A percentile compares a stretch with the other conserved stretches of the same genome.
These are phyloP conservation scores for Syngnathus acus DNA, from an alignment of 2,797 vertebrate species.

Conservation along the genomic window DNA sequence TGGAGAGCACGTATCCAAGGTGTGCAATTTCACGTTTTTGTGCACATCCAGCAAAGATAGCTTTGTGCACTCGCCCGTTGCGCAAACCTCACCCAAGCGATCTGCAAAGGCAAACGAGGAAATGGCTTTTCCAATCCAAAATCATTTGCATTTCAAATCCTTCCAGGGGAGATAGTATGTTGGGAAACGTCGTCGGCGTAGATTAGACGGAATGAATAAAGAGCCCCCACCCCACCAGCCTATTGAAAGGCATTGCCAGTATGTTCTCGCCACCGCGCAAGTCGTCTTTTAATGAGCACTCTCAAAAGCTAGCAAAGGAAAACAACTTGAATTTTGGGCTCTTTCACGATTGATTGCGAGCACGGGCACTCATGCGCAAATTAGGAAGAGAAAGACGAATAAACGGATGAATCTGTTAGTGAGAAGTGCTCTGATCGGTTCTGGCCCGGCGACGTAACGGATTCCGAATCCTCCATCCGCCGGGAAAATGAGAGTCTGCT, in stretches of 20 bases:
- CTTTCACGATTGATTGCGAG: not conserved
- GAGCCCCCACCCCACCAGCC: too few relatives aligned
- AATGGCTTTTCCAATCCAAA: conserved; percentile 43
- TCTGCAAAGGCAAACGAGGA: conserved; percentile 36
- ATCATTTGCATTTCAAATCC: conserved; percentile 53
- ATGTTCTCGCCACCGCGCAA: conserved; percentile 5
- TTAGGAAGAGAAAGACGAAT: too few relatives aligned
- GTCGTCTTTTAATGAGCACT: conserved; percentile 28
- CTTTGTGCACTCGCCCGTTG: not conserved
- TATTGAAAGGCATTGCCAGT: not conserved
- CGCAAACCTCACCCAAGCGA: conserved; percentile 23
- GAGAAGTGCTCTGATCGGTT: too few relatives aligned
- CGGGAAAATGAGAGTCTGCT: not conserved
- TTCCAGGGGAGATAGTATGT: conserved; percentile 9
- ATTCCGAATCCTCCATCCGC: not conserved
- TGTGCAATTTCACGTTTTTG: not conserved
- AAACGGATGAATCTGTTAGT: too few relatives aligned
- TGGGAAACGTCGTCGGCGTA: conserved; percentile 3
- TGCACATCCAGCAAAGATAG: not conserved
- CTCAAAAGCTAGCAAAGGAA: conserved; percentile 11
- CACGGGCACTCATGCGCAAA: too few relatives aligned
- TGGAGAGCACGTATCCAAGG: too few relatives aligned
- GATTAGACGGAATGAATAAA: conserved; percentile 26
- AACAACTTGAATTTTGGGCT: conserved; percentile 12
- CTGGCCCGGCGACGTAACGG: not conserved